phyloP scores from a whole-genome alignment of 1,140 invertebrate genomes.

The Halyomorpha halys region DNA sequence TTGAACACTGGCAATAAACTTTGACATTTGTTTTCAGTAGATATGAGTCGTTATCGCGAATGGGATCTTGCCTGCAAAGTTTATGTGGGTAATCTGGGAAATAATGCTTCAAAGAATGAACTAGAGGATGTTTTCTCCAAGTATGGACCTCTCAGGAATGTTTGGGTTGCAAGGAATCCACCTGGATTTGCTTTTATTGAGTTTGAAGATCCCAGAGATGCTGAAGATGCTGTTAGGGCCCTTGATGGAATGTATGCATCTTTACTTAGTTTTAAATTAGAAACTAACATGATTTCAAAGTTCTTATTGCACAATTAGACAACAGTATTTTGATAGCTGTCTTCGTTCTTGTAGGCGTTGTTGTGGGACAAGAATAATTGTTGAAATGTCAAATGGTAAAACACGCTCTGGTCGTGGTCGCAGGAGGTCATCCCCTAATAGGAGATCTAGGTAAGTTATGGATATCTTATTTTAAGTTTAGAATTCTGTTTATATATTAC shows the following conservation, averaged over 20 bases:
- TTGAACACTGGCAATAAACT: no score
- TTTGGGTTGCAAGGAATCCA: conserved; percentile 92
- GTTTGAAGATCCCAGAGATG: conserved; percentile 94
- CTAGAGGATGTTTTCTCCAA: conserved; percentile 86
- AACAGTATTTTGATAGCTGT: background rate
- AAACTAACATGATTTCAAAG: no score
- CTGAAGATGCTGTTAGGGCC: conserved; percentile 90
- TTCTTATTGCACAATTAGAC: no score
- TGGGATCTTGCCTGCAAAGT: conserved; percentile 95
- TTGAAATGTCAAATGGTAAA: conserved; percentile 79
- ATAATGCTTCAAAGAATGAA: conserved; percentile 82
- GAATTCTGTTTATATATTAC: no score
- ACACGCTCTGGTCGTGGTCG: conserved; percentile 54
- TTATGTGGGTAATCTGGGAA: conserved; percentile 94
- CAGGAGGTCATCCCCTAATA: conserved; percentile 25
- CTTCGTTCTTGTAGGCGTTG: conserved; percentile 48
- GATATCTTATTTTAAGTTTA: no score
- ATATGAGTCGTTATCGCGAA: conserved; percentile 73
- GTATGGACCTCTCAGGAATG: conserved; percentile 89
- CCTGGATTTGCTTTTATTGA: conserved; percentile 97
- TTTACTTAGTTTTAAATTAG: no score
- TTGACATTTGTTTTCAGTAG: no score
- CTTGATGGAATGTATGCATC: conserved; percentile 81
- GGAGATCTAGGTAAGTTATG: conserved; percentile 23
- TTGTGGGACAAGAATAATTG: conserved; percentile 70